Base-by-base conservation (phyloP, 1,140 invertebrate species). In the Coelopa frigida region DNA sequence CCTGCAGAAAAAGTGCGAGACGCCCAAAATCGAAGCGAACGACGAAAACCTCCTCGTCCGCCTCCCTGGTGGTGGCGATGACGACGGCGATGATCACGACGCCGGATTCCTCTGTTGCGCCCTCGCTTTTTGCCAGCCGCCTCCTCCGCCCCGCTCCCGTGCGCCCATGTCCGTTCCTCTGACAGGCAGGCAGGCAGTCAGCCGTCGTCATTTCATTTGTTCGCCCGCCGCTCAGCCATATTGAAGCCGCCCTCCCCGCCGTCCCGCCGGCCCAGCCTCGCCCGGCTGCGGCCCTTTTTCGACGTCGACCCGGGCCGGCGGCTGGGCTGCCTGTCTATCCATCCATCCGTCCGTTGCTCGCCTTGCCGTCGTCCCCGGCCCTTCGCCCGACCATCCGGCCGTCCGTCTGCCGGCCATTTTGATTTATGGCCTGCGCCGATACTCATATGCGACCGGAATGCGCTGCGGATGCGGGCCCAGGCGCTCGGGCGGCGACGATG, bases 101-200 rank as follows among this genome's bases (percentile, higher is more conserved):
- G n/a, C n/a, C n/a, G n/a, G n/a, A n/a, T n/a, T n/a, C n/a, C n/a
- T n/a, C n/a, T n/a, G n/a, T n/a, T n/a, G n/a, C n/a, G n/a, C n/a
- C n/a, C n/a, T n/a, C n/a, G n/a, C n/a, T n/a, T n/a, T n/a, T n/a
- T n/a, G n/a, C n/a, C n/a, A n/a, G n/a, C n/a, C n/a, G n/a, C n/a
- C n/a, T n/a, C n/a, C n/a, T n/a, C n/a, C n/a, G n/a, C 54, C 44
- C 48, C 40, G 48, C 48, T 53, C 52, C 56, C 55, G 59, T 65
- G 59, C 62, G 62, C 62, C 62, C 62, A 66, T 66, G 62, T 66
- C 65, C 65, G 62, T 66, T 65, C 62, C 65, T 66, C 62, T 66
- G 62, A 66, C 62, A 66, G 59, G 54, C 62, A 66, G 62, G 65
- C 62, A 66, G n/a, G n/a, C n/a, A n/a, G n/a, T n/a, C n/a, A 66